phyloP scores from a whole-genome alignment of 2,888 invertebrate genomes.

The Autographa gamma region DNA sequence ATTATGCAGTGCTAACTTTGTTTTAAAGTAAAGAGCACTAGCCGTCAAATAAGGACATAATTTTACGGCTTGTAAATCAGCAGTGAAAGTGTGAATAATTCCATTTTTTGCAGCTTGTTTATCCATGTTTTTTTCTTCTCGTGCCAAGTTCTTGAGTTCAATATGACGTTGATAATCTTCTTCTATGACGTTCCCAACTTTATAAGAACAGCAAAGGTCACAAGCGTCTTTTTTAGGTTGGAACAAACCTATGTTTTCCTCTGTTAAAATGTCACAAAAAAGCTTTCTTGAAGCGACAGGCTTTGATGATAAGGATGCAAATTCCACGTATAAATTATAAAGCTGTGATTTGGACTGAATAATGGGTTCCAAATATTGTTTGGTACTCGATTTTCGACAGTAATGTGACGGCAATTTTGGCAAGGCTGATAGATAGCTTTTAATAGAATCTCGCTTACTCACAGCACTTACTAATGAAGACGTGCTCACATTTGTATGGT shows the following conservation, averaged over 20 bases:
- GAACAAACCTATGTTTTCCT: slow-evolving; percentile 57
- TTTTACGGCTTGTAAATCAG: slow-evolving; percentile 61
- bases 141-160: slow-evolving; percentile 34
- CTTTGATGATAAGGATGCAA: slow-evolving; percentile 29
- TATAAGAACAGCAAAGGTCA: slow-evolving; percentile 50
- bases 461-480: slow-evolving; percentile 12
- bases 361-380: slow-evolving; percentile 57
- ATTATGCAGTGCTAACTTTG: slow-evolving; percentile 62
- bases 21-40: slow-evolving; percentile 64
- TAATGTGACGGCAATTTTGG: slow-evolving; percentile 55
- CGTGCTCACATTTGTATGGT: slow-evolving; percentile 8
- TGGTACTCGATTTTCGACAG: slow-evolving; percentile 49
- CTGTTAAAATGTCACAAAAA: slow-evolving; percentile 48
- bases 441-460: slow-evolving; percentile 6
- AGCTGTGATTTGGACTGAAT: slow-evolving; percentile 55
- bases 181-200: slow-evolving; percentile 51
- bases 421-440: slow-evolving; percentile 1
- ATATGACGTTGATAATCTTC: slow-evolving; percentile 44
- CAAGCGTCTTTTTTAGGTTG: slow-evolving; percentile 57
- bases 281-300: slow-evolving; percentile 53
- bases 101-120: slow-evolving; percentile 54
- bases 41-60: slow-evolving; percentile 56
- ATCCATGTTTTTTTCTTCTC: slow-evolving; percentile 49
- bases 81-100: slow-evolving; percentile 47
- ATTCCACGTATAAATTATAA: slow-evolving; percentile 49